These are phyloP conservation scores for Halesus radiatus DNA, from an alignment of 1,140 invertebrate species.

Conservation along the genomic window DNA sequence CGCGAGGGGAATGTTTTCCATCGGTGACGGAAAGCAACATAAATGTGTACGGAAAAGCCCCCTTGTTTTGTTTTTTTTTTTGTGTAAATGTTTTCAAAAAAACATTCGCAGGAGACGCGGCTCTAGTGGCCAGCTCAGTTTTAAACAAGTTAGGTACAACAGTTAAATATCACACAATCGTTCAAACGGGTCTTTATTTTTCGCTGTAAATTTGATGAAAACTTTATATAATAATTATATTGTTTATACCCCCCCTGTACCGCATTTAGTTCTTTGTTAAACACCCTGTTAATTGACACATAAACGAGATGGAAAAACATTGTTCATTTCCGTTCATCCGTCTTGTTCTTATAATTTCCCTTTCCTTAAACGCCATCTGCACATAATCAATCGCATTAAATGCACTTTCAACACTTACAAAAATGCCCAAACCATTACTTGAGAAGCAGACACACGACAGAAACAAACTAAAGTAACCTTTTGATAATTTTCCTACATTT, in stretches of 20 bases:
- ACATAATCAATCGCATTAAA: not conserved
- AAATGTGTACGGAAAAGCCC: no score
- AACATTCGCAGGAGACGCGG: no score
- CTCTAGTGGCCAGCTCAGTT: no score
- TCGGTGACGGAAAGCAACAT: no score
- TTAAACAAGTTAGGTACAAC: no score
- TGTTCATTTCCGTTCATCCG: constrained; percentile 29
- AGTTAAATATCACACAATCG: no score
- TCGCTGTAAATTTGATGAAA: no score
- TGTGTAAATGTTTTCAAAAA: no score
- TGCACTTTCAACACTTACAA: not conserved
- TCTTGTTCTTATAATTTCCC: constrained; percentile 26
- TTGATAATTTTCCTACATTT: not conserved
- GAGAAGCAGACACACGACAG: not conserved
- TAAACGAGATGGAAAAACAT: constrained; percentile 12
- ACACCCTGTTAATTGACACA: constrained; percentile 15
- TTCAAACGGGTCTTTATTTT: no score
- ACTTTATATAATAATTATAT: not conserved
- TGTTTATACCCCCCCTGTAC: not conserved
- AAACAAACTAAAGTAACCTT: not conserved
- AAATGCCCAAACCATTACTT: not conserved
- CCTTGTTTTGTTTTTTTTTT: no score
- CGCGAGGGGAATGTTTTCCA: no score
- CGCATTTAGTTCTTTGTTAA: not conserved
- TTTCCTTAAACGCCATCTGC: constrained; percentile 5